Percentiles rank a stretch among this genome's conserved stretches.
Evolutionary conservation across 2,888 invertebrate genomes (phyloP).

Genomic region (Stramonita haemastoma): DNA sequence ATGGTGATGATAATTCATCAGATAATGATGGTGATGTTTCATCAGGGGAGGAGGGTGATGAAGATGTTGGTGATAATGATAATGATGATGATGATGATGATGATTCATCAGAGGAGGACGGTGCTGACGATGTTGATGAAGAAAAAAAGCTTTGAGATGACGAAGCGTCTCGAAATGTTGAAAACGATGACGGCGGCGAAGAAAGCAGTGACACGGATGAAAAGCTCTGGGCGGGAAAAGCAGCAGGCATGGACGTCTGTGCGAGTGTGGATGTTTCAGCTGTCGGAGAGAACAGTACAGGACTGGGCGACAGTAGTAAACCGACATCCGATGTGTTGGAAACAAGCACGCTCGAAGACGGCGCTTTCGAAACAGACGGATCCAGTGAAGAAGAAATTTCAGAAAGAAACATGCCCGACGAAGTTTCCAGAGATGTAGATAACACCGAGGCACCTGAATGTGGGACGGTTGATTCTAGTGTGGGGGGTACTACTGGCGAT

Average conservation of each 20-base stretch:
- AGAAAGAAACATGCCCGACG: not conserved
- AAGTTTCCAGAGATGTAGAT: not conserved
- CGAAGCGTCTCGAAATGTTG: not conserved
- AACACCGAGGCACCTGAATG: not conserved
- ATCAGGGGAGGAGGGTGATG: not conserved
- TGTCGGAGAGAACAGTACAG: too few species aligned
- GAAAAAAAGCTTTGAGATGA: not conserved
- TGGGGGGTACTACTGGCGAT: not conserved
- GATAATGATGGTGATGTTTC: not conserved
- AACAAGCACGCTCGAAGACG: not conserved
- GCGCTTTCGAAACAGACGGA: not conserved
- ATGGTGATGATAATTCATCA: not conserved
- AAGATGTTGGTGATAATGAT: not conserved
- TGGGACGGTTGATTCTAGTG: not conserved
- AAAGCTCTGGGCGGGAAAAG: too few species aligned
- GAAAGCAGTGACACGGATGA: not conserved
- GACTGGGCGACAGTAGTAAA: too few species aligned
- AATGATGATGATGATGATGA: not conserved
- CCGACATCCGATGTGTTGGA: not conserved
- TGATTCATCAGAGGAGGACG: not conserved
- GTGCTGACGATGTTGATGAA: not conserved
- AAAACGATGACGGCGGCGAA: not conserved
- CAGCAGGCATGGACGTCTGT: too few species aligned
- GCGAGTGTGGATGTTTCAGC: too few species aligned
- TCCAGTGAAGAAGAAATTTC: not conserved